Conservation (phyloP, 92 coral and sea anemone genomes). For the Heteractis magnifica region DNA sequence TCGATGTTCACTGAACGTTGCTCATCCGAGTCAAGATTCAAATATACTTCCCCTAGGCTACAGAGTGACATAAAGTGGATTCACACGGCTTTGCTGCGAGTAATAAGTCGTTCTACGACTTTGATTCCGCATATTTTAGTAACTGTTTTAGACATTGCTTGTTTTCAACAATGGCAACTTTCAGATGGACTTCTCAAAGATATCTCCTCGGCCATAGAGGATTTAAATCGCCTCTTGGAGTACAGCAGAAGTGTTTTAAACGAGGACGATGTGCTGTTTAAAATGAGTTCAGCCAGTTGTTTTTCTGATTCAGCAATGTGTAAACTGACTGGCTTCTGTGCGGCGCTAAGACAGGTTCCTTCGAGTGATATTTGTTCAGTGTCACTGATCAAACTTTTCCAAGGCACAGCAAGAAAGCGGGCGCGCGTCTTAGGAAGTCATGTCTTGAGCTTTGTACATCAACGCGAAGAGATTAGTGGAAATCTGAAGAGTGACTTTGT, state of each 20-base stretch:
- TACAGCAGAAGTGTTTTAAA: conserved; percentile 45
- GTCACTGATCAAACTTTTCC: conserved; percentile 66
- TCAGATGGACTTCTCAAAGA: conserved; percentile 48
- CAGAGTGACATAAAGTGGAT: conserved; percentile 44
- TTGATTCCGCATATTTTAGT: conserved; percentile 56
- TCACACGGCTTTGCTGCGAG: conserved; percentile 29
- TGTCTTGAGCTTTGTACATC: conserved; percentile 49
- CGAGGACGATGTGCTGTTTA: conserved; percentile 43
- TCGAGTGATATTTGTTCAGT: conserved; percentile 46
- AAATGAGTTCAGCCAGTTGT: conserved; percentile 41
- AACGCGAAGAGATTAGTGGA: conserved; percentile 62
- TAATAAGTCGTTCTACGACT: conserved; percentile 22
- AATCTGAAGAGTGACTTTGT: conserved; percentile 49
- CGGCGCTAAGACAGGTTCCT: not conserved
- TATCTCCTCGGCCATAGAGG: conserved; percentile 72
- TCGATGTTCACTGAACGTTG: conserved; percentile 47
- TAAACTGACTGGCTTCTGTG: conserved; percentile 34
- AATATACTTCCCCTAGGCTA: conserved; percentile 49
- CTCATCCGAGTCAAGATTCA: conserved; percentile 54
- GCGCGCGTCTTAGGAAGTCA: conserved; percentile 58
- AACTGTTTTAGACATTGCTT: conserved; percentile 55
- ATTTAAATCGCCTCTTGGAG: conserved; percentile 73
- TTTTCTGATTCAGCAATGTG: conserved; percentile 35
- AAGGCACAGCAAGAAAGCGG: conserved; percentile 64
- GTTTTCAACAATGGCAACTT: conserved; percentile 54